Conservation (phyloP, 2,888 invertebrate genomes). For the Idaea aversata region DNA sequence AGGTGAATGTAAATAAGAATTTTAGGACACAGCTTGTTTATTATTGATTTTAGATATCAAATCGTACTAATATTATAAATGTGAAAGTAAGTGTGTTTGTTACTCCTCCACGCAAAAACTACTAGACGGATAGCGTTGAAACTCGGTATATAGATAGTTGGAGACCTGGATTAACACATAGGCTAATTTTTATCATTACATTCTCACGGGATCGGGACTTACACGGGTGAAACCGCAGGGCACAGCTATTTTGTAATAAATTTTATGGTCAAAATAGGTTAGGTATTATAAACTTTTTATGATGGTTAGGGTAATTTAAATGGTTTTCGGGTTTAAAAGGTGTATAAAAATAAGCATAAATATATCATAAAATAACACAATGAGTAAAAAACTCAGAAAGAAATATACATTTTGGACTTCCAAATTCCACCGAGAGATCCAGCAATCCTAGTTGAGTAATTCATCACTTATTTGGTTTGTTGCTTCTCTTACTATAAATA, state of each 20-base stretch:
- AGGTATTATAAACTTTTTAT: background rate
- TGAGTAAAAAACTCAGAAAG: slow-evolving; percentile 12
- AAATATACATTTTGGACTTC: slow-evolving; percentile 63
- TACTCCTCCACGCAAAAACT: too few species aligned
- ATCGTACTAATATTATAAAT: too few species aligned
- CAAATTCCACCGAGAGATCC: slow-evolving; percentile 53
- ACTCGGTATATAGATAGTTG: too few species aligned
- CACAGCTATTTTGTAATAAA: background rate
- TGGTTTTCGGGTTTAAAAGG: background rate
- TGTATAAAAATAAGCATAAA: background rate
- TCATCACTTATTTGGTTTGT: slow-evolving; percentile 23
- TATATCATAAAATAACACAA: slow-evolving; percentile 14
- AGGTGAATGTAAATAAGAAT: background rate
- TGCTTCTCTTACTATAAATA: background rate
- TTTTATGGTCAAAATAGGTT: background rate
- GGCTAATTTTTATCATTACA: too few species aligned
- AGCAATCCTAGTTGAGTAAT: slow-evolving; percentile 35
- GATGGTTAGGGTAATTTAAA: slow-evolving; percentile 2
- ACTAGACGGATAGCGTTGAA: too few species aligned
- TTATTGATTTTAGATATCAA: background rate
- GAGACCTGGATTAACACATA: too few species aligned
- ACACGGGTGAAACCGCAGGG: too few species aligned
- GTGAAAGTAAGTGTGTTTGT: too few species aligned
- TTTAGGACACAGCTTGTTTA: background rate
- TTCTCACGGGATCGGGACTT: too few species aligned